Percentiles rank a stretch among this genome's conserved stretches.
These are phyloP conservation scores for Ispidina picta DNA, from an alignment of 2,797 vertebrate genomes.

Conservation along the genomic window DNA sequence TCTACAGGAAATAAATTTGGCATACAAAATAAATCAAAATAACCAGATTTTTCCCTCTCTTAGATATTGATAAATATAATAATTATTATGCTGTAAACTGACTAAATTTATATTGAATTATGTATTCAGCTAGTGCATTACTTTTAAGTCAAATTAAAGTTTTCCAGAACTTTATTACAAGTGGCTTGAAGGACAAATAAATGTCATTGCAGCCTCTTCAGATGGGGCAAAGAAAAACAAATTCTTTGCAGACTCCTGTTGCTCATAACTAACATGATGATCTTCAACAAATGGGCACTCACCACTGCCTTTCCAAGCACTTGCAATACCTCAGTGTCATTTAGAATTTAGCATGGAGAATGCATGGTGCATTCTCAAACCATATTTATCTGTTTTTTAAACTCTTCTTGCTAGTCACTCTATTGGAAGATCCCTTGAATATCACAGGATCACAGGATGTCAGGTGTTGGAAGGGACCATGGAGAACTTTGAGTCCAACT, in stretches of 20 bases:
- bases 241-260: neutral
- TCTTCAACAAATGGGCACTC: neutral
- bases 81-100: neutral
- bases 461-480: too few relatives aligned
- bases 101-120: neutral
- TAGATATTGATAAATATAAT: neutral
- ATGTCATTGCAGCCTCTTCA: neutral
- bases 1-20: neutral
- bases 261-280: accelerated
- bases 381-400: neutral
- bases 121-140: neutral
- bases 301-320: neutral
- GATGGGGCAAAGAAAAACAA: neutral
- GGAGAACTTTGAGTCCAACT: too few relatives aligned
- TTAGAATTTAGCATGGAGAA: neutral
- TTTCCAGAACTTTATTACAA: neutral
- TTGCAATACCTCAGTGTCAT: neutral
- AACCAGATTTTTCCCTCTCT: neutral
- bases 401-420: neutral
- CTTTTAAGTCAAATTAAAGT: neutral
- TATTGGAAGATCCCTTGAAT: neutral
- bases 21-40: neutral
- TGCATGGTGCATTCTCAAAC: neutral
- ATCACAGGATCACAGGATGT: too few relatives aligned
- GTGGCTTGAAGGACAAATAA: neutral